phyloP scores from a whole-genome alignment of 2,888 invertebrate species.

The Capitulum mitella region DNA sequence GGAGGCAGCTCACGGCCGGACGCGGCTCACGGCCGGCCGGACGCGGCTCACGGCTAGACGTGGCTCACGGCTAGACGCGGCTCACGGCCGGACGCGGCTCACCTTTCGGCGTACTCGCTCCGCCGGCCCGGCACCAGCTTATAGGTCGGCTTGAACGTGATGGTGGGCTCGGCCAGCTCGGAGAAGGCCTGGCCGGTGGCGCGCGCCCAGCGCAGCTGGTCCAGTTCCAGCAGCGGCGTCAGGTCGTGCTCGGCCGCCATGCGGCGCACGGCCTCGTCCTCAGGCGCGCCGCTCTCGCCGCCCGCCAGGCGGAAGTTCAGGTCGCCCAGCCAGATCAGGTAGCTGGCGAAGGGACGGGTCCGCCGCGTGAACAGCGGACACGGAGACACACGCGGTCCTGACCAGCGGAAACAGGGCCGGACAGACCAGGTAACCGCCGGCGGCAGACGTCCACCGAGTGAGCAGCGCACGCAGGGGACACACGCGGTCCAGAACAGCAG shows the following conservation, averaged over 20 bases:
- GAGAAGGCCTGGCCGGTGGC: slow-evolving; percentile 70
- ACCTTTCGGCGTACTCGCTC: neutral
- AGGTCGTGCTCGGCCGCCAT: slow-evolving; percentile 59
- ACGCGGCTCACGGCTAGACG: no score
- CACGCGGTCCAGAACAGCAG: no score
- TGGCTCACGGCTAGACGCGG: neutral
- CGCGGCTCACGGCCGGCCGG: neutral
- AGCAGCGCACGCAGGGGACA: no score
- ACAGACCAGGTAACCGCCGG: no score
- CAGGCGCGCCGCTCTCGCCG: slow-evolving; percentile 58
- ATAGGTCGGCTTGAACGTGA: slow-evolving; percentile 78
- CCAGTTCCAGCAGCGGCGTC: slow-evolving; percentile 59
- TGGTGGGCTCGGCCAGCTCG: slow-evolving; percentile 63
- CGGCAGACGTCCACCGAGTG: no score
- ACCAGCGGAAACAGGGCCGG: no score
- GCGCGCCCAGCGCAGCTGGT: slow-evolving; percentile 67
- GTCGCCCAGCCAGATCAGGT: slow-evolving; percentile 87
- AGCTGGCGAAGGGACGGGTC: slow-evolving; percentile 52
- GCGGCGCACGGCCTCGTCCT: slow-evolving; percentile 47
- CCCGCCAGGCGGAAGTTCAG: slow-evolving; percentile 74
- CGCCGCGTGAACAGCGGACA: no score
- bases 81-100: neutral
- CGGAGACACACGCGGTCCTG: no score
- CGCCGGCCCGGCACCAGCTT: slow-evolving; percentile 65
- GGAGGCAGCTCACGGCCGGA: neutral